A percentile compares a stretch with the other conserved stretches of the same genome.
Conservation (phyloP, 2,888 invertebrate species). For the Lycophotia porphyrea region DNA sequence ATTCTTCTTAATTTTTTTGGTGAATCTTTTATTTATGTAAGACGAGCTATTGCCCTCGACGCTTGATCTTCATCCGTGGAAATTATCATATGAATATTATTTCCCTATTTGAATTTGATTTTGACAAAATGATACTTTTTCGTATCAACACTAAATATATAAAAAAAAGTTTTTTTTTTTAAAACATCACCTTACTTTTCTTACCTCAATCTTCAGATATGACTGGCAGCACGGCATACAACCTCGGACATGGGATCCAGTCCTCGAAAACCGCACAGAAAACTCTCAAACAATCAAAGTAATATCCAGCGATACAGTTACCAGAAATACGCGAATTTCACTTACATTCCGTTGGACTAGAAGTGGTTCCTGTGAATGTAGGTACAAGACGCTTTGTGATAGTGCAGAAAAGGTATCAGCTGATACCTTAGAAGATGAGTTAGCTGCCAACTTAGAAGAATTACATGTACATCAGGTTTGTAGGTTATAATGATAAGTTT, state of each 20-base stretch:
- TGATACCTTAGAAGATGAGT: slow-evolving; percentile 80
- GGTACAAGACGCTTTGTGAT: slow-evolving; percentile 92
- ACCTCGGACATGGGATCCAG: slow-evolving; percentile 94
- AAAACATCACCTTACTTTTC: not conserved
- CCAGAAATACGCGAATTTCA: slow-evolving; percentile 91
- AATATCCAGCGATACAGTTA: slow-evolving; percentile 75
- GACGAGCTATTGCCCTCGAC: too few relatives aligned
- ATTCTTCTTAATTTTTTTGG: not conserved
- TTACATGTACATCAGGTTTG: slow-evolving; percentile 93
- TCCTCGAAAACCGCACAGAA: slow-evolving; percentile 82
- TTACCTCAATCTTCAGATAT: slow-evolving; percentile 85
- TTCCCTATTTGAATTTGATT: too few relatives aligned
- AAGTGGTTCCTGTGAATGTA: slow-evolving; percentile 91
- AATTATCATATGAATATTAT: too few relatives aligned
- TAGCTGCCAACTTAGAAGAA: slow-evolving; percentile 92
- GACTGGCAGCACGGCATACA: slow-evolving; percentile 97
- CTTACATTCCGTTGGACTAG: slow-evolving; percentile 95
- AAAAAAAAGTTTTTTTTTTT: not conserved
- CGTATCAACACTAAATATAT: not conserved
- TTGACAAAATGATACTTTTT: not conserved
- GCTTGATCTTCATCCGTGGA: too few relatives aligned
- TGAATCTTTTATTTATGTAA: not conserved
- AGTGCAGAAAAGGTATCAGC: slow-evolving; percentile 72
- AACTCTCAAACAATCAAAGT: slow-evolving; percentile 67
- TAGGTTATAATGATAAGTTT: not conserved